A percentile compares a stretch with the other conserved stretches of the same genome.
These are phyloP conservation scores for Mythimna pallens DNA, from an alignment of 2,888 invertebrate species.

Conservation along the genomic window DNA sequence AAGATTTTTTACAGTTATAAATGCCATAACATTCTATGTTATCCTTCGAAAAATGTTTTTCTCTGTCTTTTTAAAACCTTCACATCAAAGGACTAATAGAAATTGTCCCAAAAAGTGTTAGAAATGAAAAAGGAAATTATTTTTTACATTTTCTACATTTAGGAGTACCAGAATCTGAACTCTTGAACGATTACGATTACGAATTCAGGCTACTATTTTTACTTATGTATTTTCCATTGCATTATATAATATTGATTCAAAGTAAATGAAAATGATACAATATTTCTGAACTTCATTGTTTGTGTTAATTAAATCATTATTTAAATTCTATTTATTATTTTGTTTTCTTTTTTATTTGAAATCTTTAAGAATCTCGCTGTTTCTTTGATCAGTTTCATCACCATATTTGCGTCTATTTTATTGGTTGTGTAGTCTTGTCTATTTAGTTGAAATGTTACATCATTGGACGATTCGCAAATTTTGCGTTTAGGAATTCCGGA, in stretches of 20 bases:
- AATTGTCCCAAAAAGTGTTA: not conserved
- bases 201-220: slow-evolving; percentile 20
- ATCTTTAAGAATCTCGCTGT: not conserved
- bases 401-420: not conserved
- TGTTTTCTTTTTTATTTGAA: not conserved
- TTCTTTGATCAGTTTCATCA: not conserved
- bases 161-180: slow-evolving; percentile 15
- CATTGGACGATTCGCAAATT: no score
- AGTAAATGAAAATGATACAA: slow-evolving; percentile 42
- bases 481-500: not conserved
- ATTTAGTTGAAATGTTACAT: no score
- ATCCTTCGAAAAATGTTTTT: no score
- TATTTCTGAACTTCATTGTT: slow-evolving; percentile 39
- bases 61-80: not conserved
- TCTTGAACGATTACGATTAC: slow-evolving; percentile 24
- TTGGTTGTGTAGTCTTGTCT: not conserved
- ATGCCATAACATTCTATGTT: no score
- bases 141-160: slow-evolving; percentile 11
- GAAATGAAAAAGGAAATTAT: not conserved
- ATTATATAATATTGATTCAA: slow-evolving; percentile 37
- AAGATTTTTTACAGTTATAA: no score
- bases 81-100: not conserved
- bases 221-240: slow-evolving; percentile 40
- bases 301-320: slow-evolving; percentile 18
- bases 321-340: not conserved